A percentile compares a stretch with the other conserved stretches of the same genome.
Conservation (phyloP, 2,113 vertebrate genomes). For the Andinoacara biseriatus region DNA sequence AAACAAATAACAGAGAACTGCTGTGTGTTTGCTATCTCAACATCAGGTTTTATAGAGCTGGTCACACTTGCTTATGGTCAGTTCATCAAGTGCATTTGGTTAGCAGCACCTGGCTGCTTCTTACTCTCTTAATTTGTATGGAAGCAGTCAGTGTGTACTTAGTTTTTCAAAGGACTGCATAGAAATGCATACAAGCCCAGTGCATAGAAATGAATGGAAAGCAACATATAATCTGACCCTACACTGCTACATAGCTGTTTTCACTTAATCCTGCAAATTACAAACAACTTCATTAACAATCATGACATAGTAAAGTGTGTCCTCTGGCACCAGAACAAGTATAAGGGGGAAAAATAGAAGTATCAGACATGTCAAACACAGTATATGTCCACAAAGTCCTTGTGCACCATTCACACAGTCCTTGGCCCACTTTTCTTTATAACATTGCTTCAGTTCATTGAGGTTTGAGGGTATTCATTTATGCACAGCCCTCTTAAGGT, state of each 20-base stretch:
- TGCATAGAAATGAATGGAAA: no score
- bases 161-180: no score
- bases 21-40: slow-evolving; percentile 31
- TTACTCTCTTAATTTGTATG: no score
- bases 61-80: no score
- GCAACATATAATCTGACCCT: background rate
- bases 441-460: background rate
- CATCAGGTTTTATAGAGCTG: no score
- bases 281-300: background rate
- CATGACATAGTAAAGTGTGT: background rate
- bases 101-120: no score
- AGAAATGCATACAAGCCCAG: no score
- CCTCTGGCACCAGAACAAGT: background rate
- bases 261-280: background rate
- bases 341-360: background rate
- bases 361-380: background rate
- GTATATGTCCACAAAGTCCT: background rate
- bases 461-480: background rate
- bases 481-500: background rate
- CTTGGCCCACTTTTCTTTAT: background rate
- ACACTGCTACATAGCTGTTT: background rate
- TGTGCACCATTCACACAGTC: background rate
- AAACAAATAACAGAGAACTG: slow-evolving; percentile 37
- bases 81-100: no score
- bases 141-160: no score